Evolutionary conservation across 1,140 invertebrate species (phyloP), one percentile per base, ranked within the genome.

Genomic region (Brachionus plicatilis): DNA sequence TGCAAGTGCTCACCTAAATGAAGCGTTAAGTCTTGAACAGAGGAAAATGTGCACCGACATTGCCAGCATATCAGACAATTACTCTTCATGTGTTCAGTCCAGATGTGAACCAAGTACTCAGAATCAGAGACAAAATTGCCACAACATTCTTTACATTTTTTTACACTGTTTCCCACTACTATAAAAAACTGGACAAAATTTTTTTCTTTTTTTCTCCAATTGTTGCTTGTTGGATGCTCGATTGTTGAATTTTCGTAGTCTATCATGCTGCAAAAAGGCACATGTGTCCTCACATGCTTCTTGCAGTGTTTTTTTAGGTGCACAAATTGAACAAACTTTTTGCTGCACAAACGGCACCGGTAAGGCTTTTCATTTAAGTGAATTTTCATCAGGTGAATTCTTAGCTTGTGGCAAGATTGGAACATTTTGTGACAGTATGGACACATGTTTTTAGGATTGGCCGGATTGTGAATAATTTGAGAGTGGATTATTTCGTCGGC

Each of bases 401-500:
- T 82, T 3, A 82, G 41, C 14, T 14, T 60, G 27, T 14, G 41
- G 3, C 11, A 47, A 3, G 53, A 65, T 24, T 60, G 4, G 12
- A 65, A 60, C 17, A 11, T 43, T 20, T 65, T 2, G 2, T 27
- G 53, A 45, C 79, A 82, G 20, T 60, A 68, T 33, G 53, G 79
- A 37, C 79, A 82, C 0, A 11, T 12, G 2, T 12, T 27, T 5
- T 5, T 37, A 37, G 33, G 33, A 7, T 37, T 37, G 4, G 33
- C 1, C 5, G 33, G 56, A n/a, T 20, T 60, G 24, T 68, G 53
- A 65, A 65, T 29, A 65, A 60, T 65, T 9, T 66, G 6, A 4
- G 20, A 47, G 14, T 82, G 79, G 2, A 82, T 68, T 65, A 82
- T 82, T 82, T 82, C 79, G 27, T 82, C 79, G 14, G 79, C 79